Evolutionary conservation across 2,797 vertebrate genomes (phyloP).

Genomic region (Oreortyx pictus): DNA sequence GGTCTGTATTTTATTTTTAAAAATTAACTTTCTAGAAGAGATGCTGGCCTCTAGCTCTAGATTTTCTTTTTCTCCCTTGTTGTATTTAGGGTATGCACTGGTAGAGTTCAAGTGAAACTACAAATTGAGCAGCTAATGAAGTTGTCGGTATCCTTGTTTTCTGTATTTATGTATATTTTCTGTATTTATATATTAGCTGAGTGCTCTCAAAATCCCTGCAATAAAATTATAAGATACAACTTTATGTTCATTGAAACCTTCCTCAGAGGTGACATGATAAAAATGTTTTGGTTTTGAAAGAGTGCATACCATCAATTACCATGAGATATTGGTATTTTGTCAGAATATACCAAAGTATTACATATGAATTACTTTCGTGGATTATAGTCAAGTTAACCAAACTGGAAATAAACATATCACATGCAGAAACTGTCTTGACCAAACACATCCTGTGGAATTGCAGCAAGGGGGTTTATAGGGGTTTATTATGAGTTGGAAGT

Average conservation of each 20-base stretch:
- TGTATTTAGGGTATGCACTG: not conserved
- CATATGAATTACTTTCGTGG: not conserved
- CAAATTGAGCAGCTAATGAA: not conserved
- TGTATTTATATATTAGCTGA: not conserved
- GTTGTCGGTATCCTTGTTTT: not conserved
- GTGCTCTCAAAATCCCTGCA: not conserved
- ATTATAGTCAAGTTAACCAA: not conserved
- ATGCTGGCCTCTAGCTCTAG: not conserved
- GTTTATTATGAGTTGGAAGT: not conserved
- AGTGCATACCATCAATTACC: not conserved
- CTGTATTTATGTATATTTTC: not conserved
- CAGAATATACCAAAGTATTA: not conserved
- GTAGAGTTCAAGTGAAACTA: not conserved
- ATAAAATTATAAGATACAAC: not conserved
- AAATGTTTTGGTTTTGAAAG: not conserved
- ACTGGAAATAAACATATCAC: slow-evolving; percentile 5
- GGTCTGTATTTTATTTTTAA: not conserved
- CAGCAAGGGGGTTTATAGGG: not conserved
- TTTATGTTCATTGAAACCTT: not conserved
- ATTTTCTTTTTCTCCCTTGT: not conserved
- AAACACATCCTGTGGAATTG: not conserved
- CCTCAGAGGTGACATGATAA: not conserved
- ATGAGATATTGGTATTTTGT: not conserved
- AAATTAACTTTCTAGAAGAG: not conserved
- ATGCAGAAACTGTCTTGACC: not conserved